These are phyloP conservation scores for Venusia cambrica DNA, from an alignment of 2,888 invertebrate genomes.

Conservation along the genomic window DNA sequence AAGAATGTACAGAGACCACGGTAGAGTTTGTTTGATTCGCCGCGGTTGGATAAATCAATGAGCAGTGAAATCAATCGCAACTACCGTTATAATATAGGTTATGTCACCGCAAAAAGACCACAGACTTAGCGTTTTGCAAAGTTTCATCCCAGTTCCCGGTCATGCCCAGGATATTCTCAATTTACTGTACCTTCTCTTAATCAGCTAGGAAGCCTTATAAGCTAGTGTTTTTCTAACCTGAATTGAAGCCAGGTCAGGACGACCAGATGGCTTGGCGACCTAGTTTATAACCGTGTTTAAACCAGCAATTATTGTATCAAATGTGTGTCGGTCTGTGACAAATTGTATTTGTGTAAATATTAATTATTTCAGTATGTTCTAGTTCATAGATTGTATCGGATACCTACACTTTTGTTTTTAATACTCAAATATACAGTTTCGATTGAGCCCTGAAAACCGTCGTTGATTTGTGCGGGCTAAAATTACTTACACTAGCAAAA, in stretches of 20 bases:
- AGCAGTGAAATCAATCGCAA: conserved; percentile 25
- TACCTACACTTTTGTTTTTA: too few species aligned
- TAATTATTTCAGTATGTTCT: too few species aligned
- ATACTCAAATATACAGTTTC: too few species aligned
- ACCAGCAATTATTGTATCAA: conserved; percentile 4
- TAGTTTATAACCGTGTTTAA: conserved; percentile 17
- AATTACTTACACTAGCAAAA: too few species aligned
- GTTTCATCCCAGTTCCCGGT: conserved; percentile 44
- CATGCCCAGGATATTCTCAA: conserved; percentile 34
- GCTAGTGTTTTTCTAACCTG: conserved; percentile 23
- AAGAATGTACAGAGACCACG: conserved; percentile 8
- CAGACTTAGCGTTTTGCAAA: conserved; percentile 42
- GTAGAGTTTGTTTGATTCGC: conserved; percentile 17
- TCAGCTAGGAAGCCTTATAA: conserved; percentile 32
- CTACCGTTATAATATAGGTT: conserved; percentile 64
- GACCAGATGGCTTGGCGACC: conserved; percentile 24
- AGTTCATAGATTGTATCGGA: too few species aligned
- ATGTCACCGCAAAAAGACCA: conserved; percentile 62
- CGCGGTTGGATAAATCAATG: conserved; percentile 27
- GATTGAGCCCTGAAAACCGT: too few species aligned
- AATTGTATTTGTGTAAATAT: too few species aligned
- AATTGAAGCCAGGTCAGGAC: conserved; percentile 26
- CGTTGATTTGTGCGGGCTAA: too few species aligned
- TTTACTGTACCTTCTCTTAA: conserved; percentile 61
- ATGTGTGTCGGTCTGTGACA: neutral